phyloP scores from a whole-genome alignment of 2,113 vertebrate genomes.

The Hippocampus comes region DNA sequence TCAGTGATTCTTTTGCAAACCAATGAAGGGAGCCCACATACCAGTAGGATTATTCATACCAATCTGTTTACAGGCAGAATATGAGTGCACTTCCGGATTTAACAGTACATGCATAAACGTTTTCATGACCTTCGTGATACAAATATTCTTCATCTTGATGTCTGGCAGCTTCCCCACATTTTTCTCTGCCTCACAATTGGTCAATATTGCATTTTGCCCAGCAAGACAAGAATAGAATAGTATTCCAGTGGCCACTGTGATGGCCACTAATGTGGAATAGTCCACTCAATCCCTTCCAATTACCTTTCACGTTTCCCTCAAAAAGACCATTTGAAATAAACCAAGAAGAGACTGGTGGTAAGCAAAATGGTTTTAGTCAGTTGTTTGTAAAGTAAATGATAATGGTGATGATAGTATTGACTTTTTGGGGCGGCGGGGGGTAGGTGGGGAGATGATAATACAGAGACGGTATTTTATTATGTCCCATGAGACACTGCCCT shows the following conservation, averaged over 20 bases:
- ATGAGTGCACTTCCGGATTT: too few relatives aligned
- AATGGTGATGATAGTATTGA: conserved; percentile 5
- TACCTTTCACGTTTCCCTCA: not conserved
- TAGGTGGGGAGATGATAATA: not conserved
- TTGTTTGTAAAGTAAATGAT: conserved; percentile 10
- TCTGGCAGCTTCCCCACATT: conserved; percentile 21
- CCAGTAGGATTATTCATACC: too few relatives aligned
- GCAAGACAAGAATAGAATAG: conserved; percentile 2
- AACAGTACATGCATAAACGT: not conserved
- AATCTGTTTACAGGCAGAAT: too few relatives aligned
- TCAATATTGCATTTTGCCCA: conserved; percentile 33
- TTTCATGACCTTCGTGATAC: conserved; percentile 1
- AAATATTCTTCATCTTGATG: conserved; percentile 21
- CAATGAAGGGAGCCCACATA: too few relatives aligned
- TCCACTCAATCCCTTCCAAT: not conserved
- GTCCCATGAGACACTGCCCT: not conserved
- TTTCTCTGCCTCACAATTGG: conserved; percentile 8
- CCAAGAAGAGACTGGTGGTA: not conserved
- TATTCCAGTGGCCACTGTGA: conserved; percentile 9
- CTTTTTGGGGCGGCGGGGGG: not conserved
- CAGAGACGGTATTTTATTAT: not conserved
- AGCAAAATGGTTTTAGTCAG: conserved; percentile 7
- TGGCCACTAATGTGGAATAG: not conserved
- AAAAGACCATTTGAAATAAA: not conserved
- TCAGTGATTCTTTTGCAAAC: too few relatives aligned